Base-by-base conservation (phyloP, 1,140 invertebrate species). In the Meloidogyne exigua region DNA sequence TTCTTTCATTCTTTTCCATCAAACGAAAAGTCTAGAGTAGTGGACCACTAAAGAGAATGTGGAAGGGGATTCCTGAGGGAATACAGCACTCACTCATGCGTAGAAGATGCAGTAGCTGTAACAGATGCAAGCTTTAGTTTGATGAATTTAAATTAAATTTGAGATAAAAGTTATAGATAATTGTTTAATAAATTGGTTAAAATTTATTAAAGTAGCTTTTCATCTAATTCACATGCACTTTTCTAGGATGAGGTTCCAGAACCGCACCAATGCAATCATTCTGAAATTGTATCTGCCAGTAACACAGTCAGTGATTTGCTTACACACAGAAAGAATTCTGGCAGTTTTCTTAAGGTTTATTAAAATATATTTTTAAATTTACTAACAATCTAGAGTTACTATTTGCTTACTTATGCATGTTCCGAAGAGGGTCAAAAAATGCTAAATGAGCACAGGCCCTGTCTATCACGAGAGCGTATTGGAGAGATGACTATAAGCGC, bases 401-500 rank as follows among this genome's bases (percentile, higher is more conserved):
- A 87, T 63, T 80, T 87, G 66, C 86, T 87, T 39, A 87, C 84
- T 15, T 87, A 85, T 71, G 86, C 85, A 32, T 87, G 85, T 71
- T 87, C 85, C 9, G 11, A 73, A 12, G 84, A 85, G 69, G 85
- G 85, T 13, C 85, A 87, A 72, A 79, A 87, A 76, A 71, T 87
- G 57, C 79, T 87, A 0, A 75, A 28, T 68, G 77, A 87, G 15
- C 84, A 87, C 65, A 72, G 85, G 26, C 42, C 75, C 0, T 87
- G 85, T 69, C 68, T 87, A 21, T 87, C 81, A 49, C 72, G 80
- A 32, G 86, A 87, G 67, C 79, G 82, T 65, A 87, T 87, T 67
- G 85, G 85, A n/a, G 86, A 87, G 71, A 87, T 87, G 85, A 87
- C 85, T 10, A 77, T 87, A 4, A 87, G 86, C 2, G 85, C 85